Percentiles rank a stretch among this genome's conserved stretches.
Conservation (phyloP, 2,888 invertebrate species). For the Cephus nigrinus region DNA sequence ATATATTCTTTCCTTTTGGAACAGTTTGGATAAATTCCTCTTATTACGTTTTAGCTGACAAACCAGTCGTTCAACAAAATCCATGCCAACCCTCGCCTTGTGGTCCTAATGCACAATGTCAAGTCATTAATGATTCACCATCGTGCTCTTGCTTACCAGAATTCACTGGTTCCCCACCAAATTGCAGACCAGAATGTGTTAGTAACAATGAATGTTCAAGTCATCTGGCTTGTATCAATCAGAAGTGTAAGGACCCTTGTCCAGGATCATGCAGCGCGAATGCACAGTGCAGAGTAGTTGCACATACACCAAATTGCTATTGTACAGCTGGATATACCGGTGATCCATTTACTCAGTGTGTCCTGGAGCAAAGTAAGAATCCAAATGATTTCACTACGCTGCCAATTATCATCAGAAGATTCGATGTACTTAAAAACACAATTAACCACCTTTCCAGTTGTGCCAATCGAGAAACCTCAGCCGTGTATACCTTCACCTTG, state of each 20-base stretch:
- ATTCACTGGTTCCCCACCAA: slow-evolving; percentile 77
- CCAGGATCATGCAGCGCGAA: slow-evolving; percentile 60
- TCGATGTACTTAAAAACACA: not conserved
- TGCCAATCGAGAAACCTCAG: slow-evolving; percentile 8
- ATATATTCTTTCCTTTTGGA: not conserved
- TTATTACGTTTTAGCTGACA: slow-evolving; percentile 17
- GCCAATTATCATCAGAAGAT: not conserved
- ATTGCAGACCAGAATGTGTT: slow-evolving; percentile 79
- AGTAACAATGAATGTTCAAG: slow-evolving; percentile 61
- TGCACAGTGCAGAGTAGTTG: slow-evolving; percentile 62
- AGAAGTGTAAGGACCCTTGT: slow-evolving; percentile 65
- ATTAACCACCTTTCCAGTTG: slow-evolving; percentile 4
- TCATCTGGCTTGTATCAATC: slow-evolving; percentile 61
- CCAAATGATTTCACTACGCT: not conserved
- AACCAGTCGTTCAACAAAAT: slow-evolving; percentile 64
- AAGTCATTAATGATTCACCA: slow-evolving; percentile 72
- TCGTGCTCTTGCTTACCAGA: slow-evolving; percentile 75
- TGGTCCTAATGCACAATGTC: slow-evolving; percentile 78
- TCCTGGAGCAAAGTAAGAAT: slow-evolving; percentile 65
- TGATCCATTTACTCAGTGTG: slow-evolving; percentile 74
- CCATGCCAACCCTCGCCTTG: slow-evolving; percentile 82
- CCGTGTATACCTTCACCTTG: slow-evolving; percentile 58
- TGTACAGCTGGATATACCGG: slow-evolving; percentile 71
- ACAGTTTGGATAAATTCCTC: slow-evolving; percentile 13
- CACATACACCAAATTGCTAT: slow-evolving; percentile 63